phyloP scores from a whole-genome alignment of 2,113 vertebrate species.

The Pteruthius melanotis region DNA sequence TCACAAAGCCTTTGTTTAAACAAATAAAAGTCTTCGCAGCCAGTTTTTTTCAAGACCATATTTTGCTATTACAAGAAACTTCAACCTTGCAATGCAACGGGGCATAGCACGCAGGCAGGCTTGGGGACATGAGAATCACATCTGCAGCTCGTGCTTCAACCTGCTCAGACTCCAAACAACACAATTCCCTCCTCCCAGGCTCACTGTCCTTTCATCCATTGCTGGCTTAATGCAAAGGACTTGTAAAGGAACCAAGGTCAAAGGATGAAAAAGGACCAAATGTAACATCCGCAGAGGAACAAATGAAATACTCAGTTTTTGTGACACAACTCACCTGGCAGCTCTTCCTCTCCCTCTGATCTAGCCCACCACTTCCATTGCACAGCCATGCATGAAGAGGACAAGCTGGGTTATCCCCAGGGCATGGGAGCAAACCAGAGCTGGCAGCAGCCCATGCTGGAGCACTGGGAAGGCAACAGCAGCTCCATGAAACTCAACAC shows the following conservation, averaged over 20 bases:
- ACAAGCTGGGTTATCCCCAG: not conserved
- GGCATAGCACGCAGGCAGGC: not conserved
- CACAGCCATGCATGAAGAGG: not conserved
- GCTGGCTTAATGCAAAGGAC: not conserved
- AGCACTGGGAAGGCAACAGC: not conserved
- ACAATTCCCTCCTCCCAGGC: not conserved
- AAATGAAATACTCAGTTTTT: not conserved
- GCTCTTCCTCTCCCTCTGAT: not conserved
- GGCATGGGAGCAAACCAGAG: not conserved
- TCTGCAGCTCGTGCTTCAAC: conserved; percentile 30
- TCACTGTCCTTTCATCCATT: not conserved
- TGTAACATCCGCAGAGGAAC: not conserved
- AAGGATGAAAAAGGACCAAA: not conserved
- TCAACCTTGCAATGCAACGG: not conserved
- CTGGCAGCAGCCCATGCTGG: rapidly evolving
- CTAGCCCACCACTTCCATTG: not conserved
- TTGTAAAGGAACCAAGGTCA: not conserved
- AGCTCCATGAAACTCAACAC: not conserved
- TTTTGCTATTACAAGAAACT: conserved; percentile 24
- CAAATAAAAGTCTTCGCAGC: conserved; percentile 18
- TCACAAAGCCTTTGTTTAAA: conserved; percentile 42
- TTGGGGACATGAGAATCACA: not conserved
- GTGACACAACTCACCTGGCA: not conserved
- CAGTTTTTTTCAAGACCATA: not conserved
- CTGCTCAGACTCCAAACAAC: not conserved